Conservation (phyloP, 2,797 vertebrate genomes). For the Echiichthys vipera region DNA sequence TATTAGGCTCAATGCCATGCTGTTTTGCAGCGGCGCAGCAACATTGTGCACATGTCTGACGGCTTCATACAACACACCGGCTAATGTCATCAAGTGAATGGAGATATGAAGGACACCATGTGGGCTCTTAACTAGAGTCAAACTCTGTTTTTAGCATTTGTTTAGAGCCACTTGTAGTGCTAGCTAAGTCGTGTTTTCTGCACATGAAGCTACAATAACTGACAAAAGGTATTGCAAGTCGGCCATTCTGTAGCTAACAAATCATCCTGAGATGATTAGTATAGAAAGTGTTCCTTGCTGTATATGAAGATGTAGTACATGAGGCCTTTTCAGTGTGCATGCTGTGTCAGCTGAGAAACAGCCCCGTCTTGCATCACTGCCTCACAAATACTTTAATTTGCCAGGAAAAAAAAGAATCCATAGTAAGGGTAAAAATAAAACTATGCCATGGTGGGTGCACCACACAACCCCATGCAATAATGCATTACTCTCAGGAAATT, state of each 20-base stretch:
- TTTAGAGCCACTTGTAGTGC: slow-evolving; percentile 25
- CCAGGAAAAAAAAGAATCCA: slow-evolving; percentile 22
- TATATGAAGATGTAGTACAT: neutral
- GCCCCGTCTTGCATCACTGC: slow-evolving; percentile 14
- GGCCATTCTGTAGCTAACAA: too few relatives aligned
- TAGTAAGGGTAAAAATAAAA: slow-evolving; percentile 50
- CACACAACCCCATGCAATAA: slow-evolving; percentile 27
- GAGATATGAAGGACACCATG: slow-evolving; percentile 40
- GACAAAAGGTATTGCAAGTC: slow-evolving; percentile 19
- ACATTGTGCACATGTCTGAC: slow-evolving; percentile 49
- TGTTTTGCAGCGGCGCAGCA: slow-evolving; percentile 62
- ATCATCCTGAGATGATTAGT: slow-evolving; percentile 2
- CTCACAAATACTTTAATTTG: slow-evolving; percentile 25
- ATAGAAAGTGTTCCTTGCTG: neutral
- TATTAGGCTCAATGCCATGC: slow-evolving; percentile 87
- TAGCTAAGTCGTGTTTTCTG: slow-evolving; percentile 21
- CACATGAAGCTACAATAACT: neutral
- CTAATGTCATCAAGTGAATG: slow-evolving; percentile 64
- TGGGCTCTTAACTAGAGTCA: slow-evolving; percentile 21
- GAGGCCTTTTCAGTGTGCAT: neutral
- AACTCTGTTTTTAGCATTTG: slow-evolving; percentile 44
- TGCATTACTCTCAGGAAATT: slow-evolving; percentile 55
- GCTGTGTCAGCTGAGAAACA: slow-evolving; percentile 38
- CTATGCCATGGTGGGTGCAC: slow-evolving; percentile 3
- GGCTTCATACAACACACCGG: slow-evolving; percentile 58